Evolutionary conservation across 2,113 vertebrate genomes (phyloP).

Genomic region (Pseudorectes ferrugineus): DNA sequence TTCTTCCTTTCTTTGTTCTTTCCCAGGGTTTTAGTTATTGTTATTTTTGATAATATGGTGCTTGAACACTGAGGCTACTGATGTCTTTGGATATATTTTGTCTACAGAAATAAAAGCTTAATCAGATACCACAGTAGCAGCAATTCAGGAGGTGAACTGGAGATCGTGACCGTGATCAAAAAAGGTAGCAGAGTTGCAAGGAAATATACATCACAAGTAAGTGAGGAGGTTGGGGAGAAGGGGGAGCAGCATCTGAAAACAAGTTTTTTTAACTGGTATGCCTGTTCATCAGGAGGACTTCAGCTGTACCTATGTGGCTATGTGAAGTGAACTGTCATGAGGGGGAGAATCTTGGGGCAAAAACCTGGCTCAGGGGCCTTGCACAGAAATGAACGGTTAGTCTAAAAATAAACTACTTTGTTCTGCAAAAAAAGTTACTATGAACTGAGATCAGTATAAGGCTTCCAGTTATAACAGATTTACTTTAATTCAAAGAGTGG

Average conservation of each 20-base stretch:
- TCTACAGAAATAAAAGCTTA: background rate
- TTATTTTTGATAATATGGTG: background rate
- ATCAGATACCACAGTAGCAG: background rate
- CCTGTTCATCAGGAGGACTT: background rate
- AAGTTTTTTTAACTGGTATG: background rate
- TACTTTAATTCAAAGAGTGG: background rate
- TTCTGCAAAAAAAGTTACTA: background rate
- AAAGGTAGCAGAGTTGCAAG: background rate
- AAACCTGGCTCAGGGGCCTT: background rate
- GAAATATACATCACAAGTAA: background rate
- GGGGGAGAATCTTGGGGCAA: background rate
- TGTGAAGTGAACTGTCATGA: background rate
- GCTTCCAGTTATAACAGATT: background rate
- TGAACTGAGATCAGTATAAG: background rate
- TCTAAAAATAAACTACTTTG: background rate
- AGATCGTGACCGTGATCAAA: background rate
- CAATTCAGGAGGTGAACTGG: background rate
- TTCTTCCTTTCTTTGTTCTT: background rate
- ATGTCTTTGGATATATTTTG: background rate
- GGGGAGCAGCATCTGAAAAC: background rate
- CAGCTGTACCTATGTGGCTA: background rate
- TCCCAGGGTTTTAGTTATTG: background rate
- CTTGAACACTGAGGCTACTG: background rate
- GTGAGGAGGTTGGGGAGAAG: accelerated
- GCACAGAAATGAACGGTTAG: background rate